Base-by-base conservation (phyloP, 2,797 vertebrate genomes). In the Ptychobarbus kaznakovi region DNA sequence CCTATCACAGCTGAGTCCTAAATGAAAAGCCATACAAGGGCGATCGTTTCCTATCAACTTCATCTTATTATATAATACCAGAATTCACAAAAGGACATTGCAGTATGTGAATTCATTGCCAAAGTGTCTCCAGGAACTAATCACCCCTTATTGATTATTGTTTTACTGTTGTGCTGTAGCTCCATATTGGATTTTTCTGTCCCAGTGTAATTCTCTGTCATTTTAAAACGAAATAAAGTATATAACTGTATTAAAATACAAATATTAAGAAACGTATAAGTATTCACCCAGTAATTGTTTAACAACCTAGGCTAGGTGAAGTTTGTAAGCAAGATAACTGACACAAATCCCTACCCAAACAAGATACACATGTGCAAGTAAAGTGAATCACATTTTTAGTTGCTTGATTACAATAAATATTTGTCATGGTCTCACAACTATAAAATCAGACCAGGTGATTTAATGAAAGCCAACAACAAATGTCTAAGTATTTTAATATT, bases 41-140 rank as follows among this genome's bases (percentile, higher is more conserved):
- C 58, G 11, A 44, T 20, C 1, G 70, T 87, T 75, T 86, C 84
- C 38, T 40, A 8, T 22, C 44, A 51, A 53, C 72, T n/a, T 20
- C 58, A 53, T 69, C 11, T 40, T 38, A 44, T 85, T 80, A 85
- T 63, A 63, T 72, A 85, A 85, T 15, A n/a, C 3, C 40, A 53
- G 73, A 40, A 69, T 58, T 51, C 46, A 83, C 35, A 53, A 38
- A 69, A 58, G 63, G 35, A 69, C 74, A 83, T 68, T 38, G 42
- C 10, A 70, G 68, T 40, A 35, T 44, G 5, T 65, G 28, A 65
- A 38, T 51, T 83, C 13, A 25, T 7, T 75, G 56, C 13, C 81
- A 75, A 35, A 1, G 10, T 83, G 81, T 75, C 72, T 83, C 38
- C 28, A 58, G 20, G 73, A 75, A 38, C 13, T 28, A 25, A 51